These are phyloP conservation scores for Chymomyza amoena DNA, from an alignment of 2,888 invertebrate species.

Conservation along the genomic window DNA sequence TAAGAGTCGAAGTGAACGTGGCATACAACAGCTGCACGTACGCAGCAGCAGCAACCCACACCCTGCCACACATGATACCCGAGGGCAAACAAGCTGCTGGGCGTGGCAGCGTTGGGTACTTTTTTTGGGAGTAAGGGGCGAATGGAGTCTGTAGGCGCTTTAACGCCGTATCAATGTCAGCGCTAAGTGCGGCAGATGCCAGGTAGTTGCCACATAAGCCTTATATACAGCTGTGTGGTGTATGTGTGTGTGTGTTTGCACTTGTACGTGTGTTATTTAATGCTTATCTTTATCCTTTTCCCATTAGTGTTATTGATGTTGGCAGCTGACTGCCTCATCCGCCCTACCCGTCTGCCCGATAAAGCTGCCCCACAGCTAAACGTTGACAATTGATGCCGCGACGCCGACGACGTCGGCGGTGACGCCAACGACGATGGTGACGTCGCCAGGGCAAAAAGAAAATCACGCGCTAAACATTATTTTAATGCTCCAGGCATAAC, in stretches of 20 bases:
- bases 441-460: conserved; percentile 33
- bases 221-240: background rate
- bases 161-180: conserved; percentile 43
- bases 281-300: conserved; percentile 75
- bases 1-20: conserved; percentile 23
- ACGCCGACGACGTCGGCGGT: background rate
- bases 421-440: conserved; percentile 14
- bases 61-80: background rate
- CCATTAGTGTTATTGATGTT: conserved; percentile 75
- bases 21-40: conserved; percentile 62
- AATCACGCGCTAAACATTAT: conserved; percentile 72
- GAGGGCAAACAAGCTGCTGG: conserved; percentile 1
- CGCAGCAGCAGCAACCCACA: conserved; percentile 4
- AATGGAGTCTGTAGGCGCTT: background rate
- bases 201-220: background rate
- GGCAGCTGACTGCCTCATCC: conserved; percentile 39
- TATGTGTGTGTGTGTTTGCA: background rate
- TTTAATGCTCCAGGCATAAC: conserved; percentile 59
- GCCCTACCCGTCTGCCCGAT: conserved; percentile 28
- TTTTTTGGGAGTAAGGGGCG: conserved; percentile 25
- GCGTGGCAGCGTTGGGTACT: conserved; percentile 33
- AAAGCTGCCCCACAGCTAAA: conserved; percentile 62
- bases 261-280: conserved; percentile 65
- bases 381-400: conserved; percentile 68
- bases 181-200: conserved; percentile 10